Base-by-base conservation (phyloP, 2,113 vertebrate genomes). In the Perccottus glenii region DNA sequence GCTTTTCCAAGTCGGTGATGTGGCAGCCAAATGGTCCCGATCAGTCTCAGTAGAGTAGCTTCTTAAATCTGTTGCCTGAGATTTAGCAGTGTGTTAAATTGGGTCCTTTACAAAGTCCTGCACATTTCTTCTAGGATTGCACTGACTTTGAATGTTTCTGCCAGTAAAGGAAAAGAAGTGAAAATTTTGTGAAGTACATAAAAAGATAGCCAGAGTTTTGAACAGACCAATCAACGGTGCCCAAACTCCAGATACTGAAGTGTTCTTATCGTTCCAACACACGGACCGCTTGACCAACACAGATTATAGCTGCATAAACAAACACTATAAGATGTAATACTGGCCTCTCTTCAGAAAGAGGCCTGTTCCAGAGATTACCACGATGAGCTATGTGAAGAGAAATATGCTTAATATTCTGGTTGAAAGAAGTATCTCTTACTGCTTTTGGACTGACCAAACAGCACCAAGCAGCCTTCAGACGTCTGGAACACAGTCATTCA, bases 141-240 rank as follows among this genome's bases (percentile, higher is more conserved):
- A 35, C 51, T 35, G 51, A 14, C 32, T 53, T 55, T 14, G 51
- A 35, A 36, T 14, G 15, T n/a, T 38, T 55, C 12, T 55, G 14
- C 38, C 5, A 55, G 7, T 38, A 32, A 55, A 53, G 14, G 11
- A 40, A 40, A 40, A 8, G 38, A 46, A 46, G 44, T 12, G 44
- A 27, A 53, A 35, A 6, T 53, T 53, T 53, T n/a, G 50, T 55
- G 52, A n/a, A 38, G 52, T 15, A 55, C 27, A 35, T 55, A 55
- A 55, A 55, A 15, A 33, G 35, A 36, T 38, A 14, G 15, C 12
- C n/a, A 11, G 33, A 55, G 52, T 36, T 38, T 36, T 55, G 52
- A 55, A 14, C 52, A 55, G 52, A 8, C 52, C 52, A 38, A 55
- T 38, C 51, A n/a, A 3, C 33, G n/a, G 51, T 35, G 50, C 50